Evolutionary conservation across 2,113 vertebrate genomes (phyloP), one percentile per base, ranked within the genome.

Genomic region (Setophaga petechia): DNA sequence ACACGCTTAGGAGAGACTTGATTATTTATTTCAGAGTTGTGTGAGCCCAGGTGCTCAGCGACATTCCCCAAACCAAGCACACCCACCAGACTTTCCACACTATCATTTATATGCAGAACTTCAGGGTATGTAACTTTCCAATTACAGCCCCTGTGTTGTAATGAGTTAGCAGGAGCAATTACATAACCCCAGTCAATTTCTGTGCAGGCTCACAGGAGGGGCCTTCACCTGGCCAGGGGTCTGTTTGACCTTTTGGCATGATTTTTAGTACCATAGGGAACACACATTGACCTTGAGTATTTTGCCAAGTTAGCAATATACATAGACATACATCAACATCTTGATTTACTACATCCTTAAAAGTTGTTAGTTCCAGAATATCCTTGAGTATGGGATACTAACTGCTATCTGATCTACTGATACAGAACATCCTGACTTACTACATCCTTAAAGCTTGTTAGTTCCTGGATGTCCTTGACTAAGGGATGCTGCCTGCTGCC

Each of bases 41-140:
- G 4, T 9, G 27, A 63, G 18, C 35, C 35, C 0, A 1, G 30
- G 17, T 62, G 55, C 25, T 76, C 4, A 0, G n/a, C 13, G 35
- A 25, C 23, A 57, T 49, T 43, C 18, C 21, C 28, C 30, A 55
- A 62, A 69, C 6, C 41, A 35, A 90, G n/a, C 31, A 41, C 24
- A 61, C 16, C 41, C 63, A 62, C 19, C 3, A 1, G 79, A 43
- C 57, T 43, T 57, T 16, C 25, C 41, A 43, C 15, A 43, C 8
- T 9, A 43, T 43, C 43, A 43, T 28, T 62, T 49, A 43, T 24
- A 49, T 0, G 3, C 5, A 14, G 62, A 83, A 31, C 22, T 49
- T 76, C 31, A 35, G 55, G 19, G 41, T 69, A 5, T 43, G 35
- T 63, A 63, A 77, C 55, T 90, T 69, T 57, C 22, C 49, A 63